Conservation (phyloP, 2,113 vertebrate genomes). For the Sander vitreus region DNA sequence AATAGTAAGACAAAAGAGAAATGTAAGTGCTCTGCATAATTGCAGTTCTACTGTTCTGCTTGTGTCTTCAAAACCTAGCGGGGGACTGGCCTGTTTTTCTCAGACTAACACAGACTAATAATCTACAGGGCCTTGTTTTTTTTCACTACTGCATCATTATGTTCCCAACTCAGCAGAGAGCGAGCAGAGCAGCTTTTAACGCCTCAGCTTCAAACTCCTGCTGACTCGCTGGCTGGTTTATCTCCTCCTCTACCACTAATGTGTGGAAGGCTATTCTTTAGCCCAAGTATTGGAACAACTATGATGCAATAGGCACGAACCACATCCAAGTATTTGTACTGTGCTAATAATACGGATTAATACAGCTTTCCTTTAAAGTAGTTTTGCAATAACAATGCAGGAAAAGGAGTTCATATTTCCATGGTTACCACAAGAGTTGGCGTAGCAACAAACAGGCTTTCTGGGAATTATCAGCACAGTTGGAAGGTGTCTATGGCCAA, state of each 20-base stretch:
- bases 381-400: neutral
- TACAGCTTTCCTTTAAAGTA: neutral
- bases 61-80: constrained; percentile 8
- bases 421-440: constrained; percentile 28
- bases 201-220: constrained; percentile 51
- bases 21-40: constrained; percentile 23
- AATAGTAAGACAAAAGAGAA: constrained; percentile 1
- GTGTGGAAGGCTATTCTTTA: constrained; percentile 47
- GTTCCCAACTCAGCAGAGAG: constrained; percentile 47
- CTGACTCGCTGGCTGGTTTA: constrained; percentile 51
- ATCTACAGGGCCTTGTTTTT: constrained; percentile 42
- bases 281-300: constrained; percentile 22
- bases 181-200: constrained; percentile 65
- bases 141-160: constrained; percentile 60
- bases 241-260: constrained; percentile 20
- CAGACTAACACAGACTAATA: constrained; percentile 43
- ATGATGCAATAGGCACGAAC: constrained; percentile 8
- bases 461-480: constrained; percentile 37
- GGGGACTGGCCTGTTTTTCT: constrained; percentile 43
- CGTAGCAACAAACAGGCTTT: constrained; percentile 25
- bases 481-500: constrained; percentile 30
- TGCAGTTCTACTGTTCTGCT: constrained; percentile 35
- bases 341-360: neutral
- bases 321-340: neutral
- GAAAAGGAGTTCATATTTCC: neutral